Evolutionary conservation across 2,888 invertebrate species (phyloP).

Genomic region (Maniola hyperantus): DNA sequence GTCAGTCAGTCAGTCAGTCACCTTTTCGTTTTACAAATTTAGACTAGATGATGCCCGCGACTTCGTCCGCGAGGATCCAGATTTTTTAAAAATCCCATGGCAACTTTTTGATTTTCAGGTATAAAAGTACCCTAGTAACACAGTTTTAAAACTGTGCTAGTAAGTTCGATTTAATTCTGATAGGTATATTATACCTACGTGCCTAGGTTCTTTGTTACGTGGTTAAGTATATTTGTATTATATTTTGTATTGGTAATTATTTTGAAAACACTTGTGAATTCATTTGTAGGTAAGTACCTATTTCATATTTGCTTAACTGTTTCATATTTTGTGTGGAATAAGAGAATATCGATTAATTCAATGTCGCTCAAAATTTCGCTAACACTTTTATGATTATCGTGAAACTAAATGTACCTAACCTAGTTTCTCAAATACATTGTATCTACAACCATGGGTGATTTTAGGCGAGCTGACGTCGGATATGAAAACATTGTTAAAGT

Average conservation of each 20-base stretch:
- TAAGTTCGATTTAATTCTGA: no score
- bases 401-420: conserved; percentile 58
- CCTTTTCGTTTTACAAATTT: no score
- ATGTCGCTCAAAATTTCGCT: conserved; percentile 42
- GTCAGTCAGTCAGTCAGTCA: no score
- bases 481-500: conserved; percentile 81
- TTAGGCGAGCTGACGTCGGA: conserved; percentile 63
- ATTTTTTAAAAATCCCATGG: background rate
- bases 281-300: no score
- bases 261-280: conserved; percentile 16
- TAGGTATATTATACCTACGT: no score
- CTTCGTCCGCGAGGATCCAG: background rate
- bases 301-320: conserved; percentile 48
- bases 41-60: background rate
- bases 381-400: conserved; percentile 51
- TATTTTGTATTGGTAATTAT: conserved; percentile 16
- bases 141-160: no score
- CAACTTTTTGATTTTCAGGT: no score
- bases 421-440: conserved; percentile 65
- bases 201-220: background rate
- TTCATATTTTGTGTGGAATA: background rate
- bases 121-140: no score
- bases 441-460: conserved; percentile 57
- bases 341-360: background rate
- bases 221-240: background rate